phyloP scores from a whole-genome alignment of 2,888 invertebrate species.

The Sesia bembeciformis region DNA sequence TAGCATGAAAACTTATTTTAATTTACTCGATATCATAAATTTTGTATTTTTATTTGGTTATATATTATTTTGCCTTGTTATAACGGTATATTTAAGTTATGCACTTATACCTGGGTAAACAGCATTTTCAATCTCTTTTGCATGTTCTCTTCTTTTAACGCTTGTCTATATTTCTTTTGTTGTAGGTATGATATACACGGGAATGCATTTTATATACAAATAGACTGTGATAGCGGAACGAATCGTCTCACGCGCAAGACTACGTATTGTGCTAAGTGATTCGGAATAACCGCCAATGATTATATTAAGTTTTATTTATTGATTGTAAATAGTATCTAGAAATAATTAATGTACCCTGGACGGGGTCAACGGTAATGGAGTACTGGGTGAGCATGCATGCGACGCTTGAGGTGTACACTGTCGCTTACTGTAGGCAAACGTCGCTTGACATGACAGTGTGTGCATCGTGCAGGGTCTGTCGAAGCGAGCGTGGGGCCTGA shows the following conservation, averaged over 20 bases:
- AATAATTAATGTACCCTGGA: conserved; percentile 16
- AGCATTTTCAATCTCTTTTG: conserved; percentile 20
- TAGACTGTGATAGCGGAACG: conserved; percentile 63
- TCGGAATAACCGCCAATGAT: conserved; percentile 39
- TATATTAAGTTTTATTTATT: conserved; percentile 40
- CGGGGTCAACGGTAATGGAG: conserved; percentile 17
- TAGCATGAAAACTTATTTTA: not conserved
- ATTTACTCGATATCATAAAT: not conserved
- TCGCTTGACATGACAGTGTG: conserved; percentile 16
- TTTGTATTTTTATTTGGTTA: not conserved
- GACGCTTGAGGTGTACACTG: conserved; percentile 26
- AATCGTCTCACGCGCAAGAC: conserved; percentile 38
- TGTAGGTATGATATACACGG: conserved; percentile 65
- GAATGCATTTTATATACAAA: conserved; percentile 54
- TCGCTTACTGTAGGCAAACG: conserved; percentile 5
- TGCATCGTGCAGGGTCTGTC: conserved; percentile 53
- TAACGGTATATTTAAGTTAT: not conserved
- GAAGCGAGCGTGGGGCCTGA: conserved; percentile 65
- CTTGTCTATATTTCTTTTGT: conserved; percentile 65
- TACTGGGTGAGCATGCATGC: conserved; percentile 58
- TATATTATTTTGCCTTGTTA: not conserved
- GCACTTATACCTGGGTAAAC: not conserved
- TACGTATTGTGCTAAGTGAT: conserved; percentile 49
- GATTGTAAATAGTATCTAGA: conserved; percentile 30
- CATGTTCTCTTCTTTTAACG: conserved; percentile 49